These are phyloP conservation scores for Terrapene triunguis DNA, from an alignment of 2,113 vertebrate species.

Conservation along the genomic window DNA sequence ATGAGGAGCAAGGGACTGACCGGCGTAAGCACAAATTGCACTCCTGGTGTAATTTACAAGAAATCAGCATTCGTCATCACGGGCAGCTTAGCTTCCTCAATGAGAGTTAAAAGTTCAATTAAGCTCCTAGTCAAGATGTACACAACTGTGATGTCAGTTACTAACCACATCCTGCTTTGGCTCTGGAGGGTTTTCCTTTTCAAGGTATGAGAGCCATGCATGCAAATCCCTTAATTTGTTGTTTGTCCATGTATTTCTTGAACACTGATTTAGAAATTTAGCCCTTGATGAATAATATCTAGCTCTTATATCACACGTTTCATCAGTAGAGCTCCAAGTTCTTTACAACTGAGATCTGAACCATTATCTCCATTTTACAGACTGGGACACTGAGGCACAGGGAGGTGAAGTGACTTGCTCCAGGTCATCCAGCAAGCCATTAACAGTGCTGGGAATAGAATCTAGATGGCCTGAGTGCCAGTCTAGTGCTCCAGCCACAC, in stretches of 20 bases:
- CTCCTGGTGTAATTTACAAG: not conserved
- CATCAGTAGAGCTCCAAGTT: not conserved
- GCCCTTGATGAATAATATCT: not conserved
- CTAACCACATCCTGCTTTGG: not conserved
- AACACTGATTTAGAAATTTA: not conserved
- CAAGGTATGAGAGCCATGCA: not conserved
- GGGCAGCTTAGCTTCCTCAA: not conserved
- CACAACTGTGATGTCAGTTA: not conserved
- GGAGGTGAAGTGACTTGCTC: constrained; percentile 33
- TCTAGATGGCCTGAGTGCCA: not conserved
- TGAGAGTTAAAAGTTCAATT: not conserved
- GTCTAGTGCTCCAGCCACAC: not conserved
- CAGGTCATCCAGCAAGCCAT: not conserved
- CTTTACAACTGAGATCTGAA: not conserved
- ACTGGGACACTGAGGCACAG: not conserved
- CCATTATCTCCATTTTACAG: constrained; percentile 26
- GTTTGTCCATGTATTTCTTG: not conserved
- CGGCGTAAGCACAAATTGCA: not conserved
- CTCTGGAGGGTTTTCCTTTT: not conserved
- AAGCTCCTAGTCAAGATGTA: not conserved
- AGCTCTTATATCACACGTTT: not conserved
- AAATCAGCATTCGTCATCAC: not conserved
- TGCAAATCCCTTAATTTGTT: not conserved
- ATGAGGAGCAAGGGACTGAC: not conserved
- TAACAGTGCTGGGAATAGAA: not conserved